phyloP scores from a whole-genome alignment of 2,113 vertebrate species.

The Thamnophis sirtalis region DNA sequence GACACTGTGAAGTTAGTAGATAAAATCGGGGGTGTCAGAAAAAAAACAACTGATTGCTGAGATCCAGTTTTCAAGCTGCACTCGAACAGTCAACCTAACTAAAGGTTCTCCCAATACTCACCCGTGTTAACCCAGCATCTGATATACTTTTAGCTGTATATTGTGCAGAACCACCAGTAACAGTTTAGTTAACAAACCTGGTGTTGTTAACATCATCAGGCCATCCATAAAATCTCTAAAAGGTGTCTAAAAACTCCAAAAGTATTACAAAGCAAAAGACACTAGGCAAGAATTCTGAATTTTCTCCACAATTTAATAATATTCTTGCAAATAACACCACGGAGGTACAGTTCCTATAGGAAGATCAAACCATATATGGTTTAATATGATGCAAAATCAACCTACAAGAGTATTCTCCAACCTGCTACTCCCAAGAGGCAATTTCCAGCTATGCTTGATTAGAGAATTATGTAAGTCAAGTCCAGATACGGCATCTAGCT shows the following conservation, averaged over 20 bases:
- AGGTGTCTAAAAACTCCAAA: neutral
- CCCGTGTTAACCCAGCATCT: neutral
- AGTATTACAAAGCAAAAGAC: neutral
- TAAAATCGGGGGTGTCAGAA: constrained; percentile 1
- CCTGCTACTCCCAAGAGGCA: neutral
- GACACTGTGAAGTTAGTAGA: constrained; percentile 35
- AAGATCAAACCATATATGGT: neutral
- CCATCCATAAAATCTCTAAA: neutral
- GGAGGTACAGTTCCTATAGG: neutral
- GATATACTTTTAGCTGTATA: neutral
- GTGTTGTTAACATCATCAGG: neutral
- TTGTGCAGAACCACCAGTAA: neutral
- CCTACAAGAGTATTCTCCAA: neutral
- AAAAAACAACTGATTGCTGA: constrained; percentile 25
- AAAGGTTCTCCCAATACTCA: neutral
- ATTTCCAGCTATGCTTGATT: neutral
- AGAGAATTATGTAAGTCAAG: neutral
- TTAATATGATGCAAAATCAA: neutral
- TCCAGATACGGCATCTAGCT: neutral
- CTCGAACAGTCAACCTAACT: neutral
- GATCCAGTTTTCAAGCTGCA: neutral
- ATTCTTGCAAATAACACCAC: neutral
- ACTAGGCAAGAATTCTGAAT: neutral
- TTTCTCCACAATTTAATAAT: neutral
- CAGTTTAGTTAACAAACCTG: neutral